A percentile compares a stretch with the other conserved stretches of the same genome.
These are phyloP conservation scores for Umimayanthus chanpuru DNA, from an alignment of 92 coral and sea anemone genomes.

Conservation along the genomic window DNA sequence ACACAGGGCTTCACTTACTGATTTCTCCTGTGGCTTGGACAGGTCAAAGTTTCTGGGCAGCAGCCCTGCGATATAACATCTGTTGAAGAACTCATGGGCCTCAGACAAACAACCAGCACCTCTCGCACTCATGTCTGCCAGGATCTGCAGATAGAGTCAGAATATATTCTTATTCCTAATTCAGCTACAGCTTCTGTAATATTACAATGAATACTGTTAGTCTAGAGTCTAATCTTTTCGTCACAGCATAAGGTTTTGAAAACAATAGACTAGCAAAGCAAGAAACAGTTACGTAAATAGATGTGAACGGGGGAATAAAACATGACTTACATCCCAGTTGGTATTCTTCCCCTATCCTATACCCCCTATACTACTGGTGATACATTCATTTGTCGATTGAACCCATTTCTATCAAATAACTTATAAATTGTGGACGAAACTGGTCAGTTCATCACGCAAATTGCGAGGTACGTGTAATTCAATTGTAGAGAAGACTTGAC, in stretches of 20 bases:
- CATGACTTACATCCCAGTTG: too few species aligned
- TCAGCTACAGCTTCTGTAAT: neutral
- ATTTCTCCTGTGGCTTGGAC: slow-evolving; percentile 90
- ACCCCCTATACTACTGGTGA: neutral
- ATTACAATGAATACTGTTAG: too few species aligned
- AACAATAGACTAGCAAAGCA: too few species aligned
- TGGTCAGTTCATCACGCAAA: too few species aligned
- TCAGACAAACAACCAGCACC: slow-evolving; percentile 76
- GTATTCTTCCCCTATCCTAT: too few species aligned
- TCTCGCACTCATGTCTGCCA: slow-evolving; percentile 72
- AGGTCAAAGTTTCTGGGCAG: slow-evolving; percentile 94
- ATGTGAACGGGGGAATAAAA: too few species aligned
- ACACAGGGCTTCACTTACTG: slow-evolving; percentile 62
- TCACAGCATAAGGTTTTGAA: too few species aligned
- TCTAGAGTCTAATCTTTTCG: too few species aligned
- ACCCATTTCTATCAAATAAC: neutral
- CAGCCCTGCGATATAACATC: slow-evolving; percentile 90
- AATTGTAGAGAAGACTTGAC: too few species aligned
- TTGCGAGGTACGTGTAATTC: too few species aligned
- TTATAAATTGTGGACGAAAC: too few species aligned
- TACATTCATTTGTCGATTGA: neutral
- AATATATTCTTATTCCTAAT: neutral
- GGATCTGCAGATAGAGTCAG: slow-evolving; percentile 60
- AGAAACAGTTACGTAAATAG: too few species aligned
- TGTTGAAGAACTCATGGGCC: slow-evolving; percentile 86